Conservation (phyloP, 1,140 invertebrate genomes). For the Drosophila santomea region DNA sequence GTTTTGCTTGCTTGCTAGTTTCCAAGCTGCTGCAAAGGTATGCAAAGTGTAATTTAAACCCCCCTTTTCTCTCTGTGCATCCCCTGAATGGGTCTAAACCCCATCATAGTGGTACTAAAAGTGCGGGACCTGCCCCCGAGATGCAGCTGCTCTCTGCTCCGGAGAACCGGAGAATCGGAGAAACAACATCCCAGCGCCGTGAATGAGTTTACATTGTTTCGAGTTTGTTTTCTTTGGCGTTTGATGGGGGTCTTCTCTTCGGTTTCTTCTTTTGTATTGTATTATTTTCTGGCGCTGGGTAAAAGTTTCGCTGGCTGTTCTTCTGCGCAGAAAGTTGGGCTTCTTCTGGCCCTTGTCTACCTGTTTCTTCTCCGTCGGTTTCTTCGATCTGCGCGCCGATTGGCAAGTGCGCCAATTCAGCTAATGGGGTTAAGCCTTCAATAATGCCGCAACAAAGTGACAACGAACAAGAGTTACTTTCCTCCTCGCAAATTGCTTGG, state of each 20-base stretch:
- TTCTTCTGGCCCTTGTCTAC: constrained; percentile 69
- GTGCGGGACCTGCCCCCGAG: constrained; percentile 45
- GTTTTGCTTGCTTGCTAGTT: background rate
- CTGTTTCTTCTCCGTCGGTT: constrained; percentile 45
- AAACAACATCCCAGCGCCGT: constrained; percentile 46
- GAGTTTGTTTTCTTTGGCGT: constrained; percentile 42
- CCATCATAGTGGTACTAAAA: constrained; percentile 59
- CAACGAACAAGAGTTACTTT: constrained; percentile 69
- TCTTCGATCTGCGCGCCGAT: constrained; percentile 60
- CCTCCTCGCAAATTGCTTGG: constrained; percentile 68
- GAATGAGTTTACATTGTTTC: constrained; percentile 72
- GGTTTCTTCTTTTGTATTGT: background rate
- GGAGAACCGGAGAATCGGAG: background rate
- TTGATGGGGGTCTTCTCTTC: constrained; percentile 4
- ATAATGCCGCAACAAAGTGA: constrained; percentile 69
- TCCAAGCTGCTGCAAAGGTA: background rate
- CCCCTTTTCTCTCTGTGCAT: constrained; percentile 19
- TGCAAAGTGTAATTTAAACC: too few species aligned
- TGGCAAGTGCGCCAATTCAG: constrained; percentile 81
- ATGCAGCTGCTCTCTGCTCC: constrained; percentile 48
- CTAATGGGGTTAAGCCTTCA: constrained; percentile 82
- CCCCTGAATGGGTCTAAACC: constrained; percentile 47
- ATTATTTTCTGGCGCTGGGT: constrained; percentile 41
- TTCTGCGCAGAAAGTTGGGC: constrained; percentile 76
- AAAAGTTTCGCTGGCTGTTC: constrained; percentile 73